Evolutionary conservation across 2,888 invertebrate genomes (phyloP), one percentile per base, ranked within the genome.

Genomic region (Leuctra nigra): DNA sequence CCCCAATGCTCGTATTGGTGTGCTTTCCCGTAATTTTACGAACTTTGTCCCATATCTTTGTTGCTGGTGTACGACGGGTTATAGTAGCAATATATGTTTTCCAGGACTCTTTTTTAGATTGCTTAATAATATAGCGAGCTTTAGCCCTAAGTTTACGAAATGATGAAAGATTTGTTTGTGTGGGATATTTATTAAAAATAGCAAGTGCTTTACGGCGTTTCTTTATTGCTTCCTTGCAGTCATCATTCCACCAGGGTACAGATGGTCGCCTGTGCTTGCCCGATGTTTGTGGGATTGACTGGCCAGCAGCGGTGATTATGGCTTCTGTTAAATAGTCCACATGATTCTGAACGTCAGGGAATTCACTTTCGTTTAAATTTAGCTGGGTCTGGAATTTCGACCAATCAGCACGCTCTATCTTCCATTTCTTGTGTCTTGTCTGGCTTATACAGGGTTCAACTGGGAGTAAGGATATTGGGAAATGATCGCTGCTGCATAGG

Each of bases 161-260:
- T 11, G 48, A n/a, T 14, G 11, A 13, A 6, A 48, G 16, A 18
- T 48, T 48, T 6, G 6, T 24, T 23, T 33, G 25, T 14, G 48
- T 48, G 9, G 48, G 48, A 33, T 48, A 22, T 22, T 9, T 20
- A 9, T 11, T 48, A 16, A 48, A 48, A 11, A 29, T 4, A 6
- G 16, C 22, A 6, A 48, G 22, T 9, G 48, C 48, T 18, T 22
- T 48, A 11, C 48, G 22, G 9, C 48, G 16, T 14, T 11, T 14
- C 16, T 22, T 25, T 22, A 48, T 48, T 22, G 48, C 48, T 11
- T 4, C 13, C 33, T 48, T 48, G 22, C 48, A 48, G 20, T 48
- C 48, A 20, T 9, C 6, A 48, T 14, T 48, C 20, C 16, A 48
- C 48, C 48, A 48, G 13, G 48, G 24, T 14, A 48, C 48, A 11